phyloP scores from a whole-genome alignment of 2,113 vertebrate genomes.

The Misgurnus anguillicaudatus region DNA sequence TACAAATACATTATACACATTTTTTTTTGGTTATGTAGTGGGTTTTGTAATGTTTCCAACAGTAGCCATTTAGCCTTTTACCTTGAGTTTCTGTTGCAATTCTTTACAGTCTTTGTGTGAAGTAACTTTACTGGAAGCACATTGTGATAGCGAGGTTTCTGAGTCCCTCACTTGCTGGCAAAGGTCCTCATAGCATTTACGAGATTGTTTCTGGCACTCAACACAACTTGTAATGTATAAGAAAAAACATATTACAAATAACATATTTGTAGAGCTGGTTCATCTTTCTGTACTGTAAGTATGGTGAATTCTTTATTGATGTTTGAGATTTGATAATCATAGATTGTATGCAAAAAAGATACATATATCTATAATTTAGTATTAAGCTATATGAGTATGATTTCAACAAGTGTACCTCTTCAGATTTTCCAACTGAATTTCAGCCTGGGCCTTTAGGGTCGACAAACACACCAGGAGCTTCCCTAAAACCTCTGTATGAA shows the following conservation, averaged over 20 bases:
- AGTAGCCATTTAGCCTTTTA: slow-evolving; percentile 54
- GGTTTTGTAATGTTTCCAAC: neutral
- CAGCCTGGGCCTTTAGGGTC: slow-evolving; percentile 69
- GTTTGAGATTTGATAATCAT: neutral
- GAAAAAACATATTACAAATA: neutral
- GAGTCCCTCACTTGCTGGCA: slow-evolving; percentile 62
- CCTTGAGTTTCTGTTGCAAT: slow-evolving; percentile 75
- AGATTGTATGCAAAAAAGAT: neutral
- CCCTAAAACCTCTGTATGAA: slow-evolving; percentile 69
- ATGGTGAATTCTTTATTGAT: neutral
- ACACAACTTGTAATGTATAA: slow-evolving; percentile 72
- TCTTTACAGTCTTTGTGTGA: slow-evolving; percentile 81
- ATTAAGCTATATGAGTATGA: neutral
- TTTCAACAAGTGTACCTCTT: slow-evolving; percentile 61
- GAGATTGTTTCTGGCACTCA: slow-evolving; percentile 72
- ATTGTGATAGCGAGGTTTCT: slow-evolving; percentile 69
- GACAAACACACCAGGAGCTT: slow-evolving; percentile 73
- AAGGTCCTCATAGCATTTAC: slow-evolving; percentile 71
- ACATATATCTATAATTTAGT: no score
- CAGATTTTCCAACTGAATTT: slow-evolving; percentile 64
- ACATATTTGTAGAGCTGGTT: neutral
- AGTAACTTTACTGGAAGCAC: slow-evolving; percentile 64
- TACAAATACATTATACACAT: neutral
- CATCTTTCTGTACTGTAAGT: neutral
- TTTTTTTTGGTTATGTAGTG: neutral